These are phyloP conservation scores for Emys orbicularis DNA, from an alignment of 2,797 vertebrate species.

Conservation along the genomic window DNA sequence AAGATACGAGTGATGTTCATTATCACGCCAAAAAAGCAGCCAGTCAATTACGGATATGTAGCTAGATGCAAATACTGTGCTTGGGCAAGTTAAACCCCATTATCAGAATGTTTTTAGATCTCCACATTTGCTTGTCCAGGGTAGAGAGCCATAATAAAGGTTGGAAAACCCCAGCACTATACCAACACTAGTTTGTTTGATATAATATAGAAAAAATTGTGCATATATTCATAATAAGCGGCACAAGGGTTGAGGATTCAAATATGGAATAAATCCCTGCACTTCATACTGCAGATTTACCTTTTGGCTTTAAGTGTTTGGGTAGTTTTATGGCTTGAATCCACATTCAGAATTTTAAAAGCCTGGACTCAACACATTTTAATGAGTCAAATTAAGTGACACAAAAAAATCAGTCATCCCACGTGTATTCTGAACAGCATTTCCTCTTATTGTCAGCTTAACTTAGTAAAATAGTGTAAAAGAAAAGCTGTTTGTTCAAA, in stretches of 20 bases:
- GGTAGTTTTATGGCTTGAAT: constrained; percentile 33
- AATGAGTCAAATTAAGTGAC: constrained; percentile 45
- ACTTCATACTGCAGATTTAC: constrained; percentile 53
- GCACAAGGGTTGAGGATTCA: constrained; percentile 12
- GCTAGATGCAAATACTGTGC: constrained; percentile 51
- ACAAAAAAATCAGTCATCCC: constrained; percentile 30
- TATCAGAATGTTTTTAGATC: constrained; percentile 16
- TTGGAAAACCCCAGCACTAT: constrained; percentile 33
- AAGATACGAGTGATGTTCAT: constrained; percentile 43
- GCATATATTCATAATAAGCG: constrained; percentile 9
- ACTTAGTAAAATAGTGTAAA: neutral
- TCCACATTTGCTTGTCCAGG: neutral
- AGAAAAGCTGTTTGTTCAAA: neutral
- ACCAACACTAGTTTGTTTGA: constrained; percentile 9
- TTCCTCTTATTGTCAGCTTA: constrained; percentile 30
- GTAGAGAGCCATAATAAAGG: neutral
- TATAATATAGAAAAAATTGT: constrained; percentile 11
- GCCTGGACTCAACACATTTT: constrained; percentile 21
- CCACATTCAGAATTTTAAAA: constrained; percentile 35
- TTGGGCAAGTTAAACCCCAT: constrained; percentile 45
- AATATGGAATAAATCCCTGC: constrained; percentile 54
- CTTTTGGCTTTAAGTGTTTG: constrained; percentile 44
- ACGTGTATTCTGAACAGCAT: neutral
- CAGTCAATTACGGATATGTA: constrained; percentile 61
- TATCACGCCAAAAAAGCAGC: constrained; percentile 51